Evolutionary conservation across 2,797 vertebrate genomes (phyloP).

Genomic region (Eutrigla gurnardus): DNA sequence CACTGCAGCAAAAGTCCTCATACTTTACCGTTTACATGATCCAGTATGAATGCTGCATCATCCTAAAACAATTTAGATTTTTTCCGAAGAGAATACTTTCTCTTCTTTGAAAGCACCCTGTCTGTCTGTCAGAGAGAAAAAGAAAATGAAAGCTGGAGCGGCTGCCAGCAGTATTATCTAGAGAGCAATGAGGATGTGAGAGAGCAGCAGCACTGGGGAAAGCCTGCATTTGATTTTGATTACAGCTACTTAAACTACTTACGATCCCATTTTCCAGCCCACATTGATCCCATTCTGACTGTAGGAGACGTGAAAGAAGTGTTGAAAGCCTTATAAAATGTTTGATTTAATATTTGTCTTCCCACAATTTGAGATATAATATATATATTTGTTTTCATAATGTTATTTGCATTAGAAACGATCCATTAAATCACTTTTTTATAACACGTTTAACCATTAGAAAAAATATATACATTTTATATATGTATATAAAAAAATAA

Average conservation of each 20-base stretch:
- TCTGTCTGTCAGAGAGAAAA: background rate
- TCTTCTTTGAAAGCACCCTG: background rate
- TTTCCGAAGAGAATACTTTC: background rate
- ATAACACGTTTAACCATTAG: no score
- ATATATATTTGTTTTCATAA: background rate
- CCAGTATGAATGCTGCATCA: background rate
- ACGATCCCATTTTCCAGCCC: slow-evolving; percentile 10
- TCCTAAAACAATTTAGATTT: background rate
- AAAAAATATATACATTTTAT: no score
- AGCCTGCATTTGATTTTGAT: slow-evolving; percentile 44
- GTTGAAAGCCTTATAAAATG: background rate
- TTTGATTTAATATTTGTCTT: slow-evolving; percentile 9
- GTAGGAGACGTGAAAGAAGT: background rate
- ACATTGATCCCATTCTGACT: background rate
- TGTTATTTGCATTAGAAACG: no score
- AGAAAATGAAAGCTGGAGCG: slow-evolving; percentile 11
- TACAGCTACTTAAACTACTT: slow-evolving; percentile 27
- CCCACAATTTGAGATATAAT: background rate
- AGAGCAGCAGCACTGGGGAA: slow-evolving; percentile 21
- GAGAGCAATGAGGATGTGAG: slow-evolving; percentile 24
- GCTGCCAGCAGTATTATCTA: slow-evolving; percentile 13
- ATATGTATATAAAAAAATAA: no score
- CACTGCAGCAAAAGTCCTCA: slow-evolving; percentile 9
- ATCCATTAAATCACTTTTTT: no score
- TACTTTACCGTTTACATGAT: background rate